These are phyloP conservation scores for Eciton burchellii DNA, from an alignment of 1,140 invertebrate genomes.

Conservation along the genomic window DNA sequence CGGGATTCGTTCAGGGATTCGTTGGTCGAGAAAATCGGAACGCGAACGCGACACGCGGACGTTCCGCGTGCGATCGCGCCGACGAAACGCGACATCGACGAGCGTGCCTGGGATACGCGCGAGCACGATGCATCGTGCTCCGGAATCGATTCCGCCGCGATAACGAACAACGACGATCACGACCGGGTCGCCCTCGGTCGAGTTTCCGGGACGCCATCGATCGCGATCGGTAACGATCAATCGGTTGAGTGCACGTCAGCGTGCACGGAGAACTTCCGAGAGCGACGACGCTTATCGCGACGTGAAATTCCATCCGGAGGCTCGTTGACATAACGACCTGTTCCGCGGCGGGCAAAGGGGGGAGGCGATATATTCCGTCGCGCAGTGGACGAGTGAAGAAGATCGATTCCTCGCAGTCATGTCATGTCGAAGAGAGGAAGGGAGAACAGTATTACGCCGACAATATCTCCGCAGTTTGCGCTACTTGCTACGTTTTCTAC, in stretches of 20 bases:
- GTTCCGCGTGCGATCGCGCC: slow-evolving; percentile 10
- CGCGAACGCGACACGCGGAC: slow-evolving; percentile 6
- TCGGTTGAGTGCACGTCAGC: slow-evolving; percentile 19
- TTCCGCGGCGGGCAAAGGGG: not conserved
- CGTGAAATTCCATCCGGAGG: slow-evolving; percentile 46
- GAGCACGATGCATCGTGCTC: not conserved
- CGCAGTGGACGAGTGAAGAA: slow-evolving; percentile 45
- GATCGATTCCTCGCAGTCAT: slow-evolving; percentile 51
- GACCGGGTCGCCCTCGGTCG: slow-evolving; percentile 7
- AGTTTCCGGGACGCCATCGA: not conserved
- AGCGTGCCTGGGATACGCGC: not conserved
- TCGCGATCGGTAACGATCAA: not conserved
- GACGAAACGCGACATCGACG: slow-evolving; percentile 33
- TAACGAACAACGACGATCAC: slow-evolving; percentile 13
- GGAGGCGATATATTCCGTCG: slow-evolving; percentile 65
- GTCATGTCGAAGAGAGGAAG: not conserved
- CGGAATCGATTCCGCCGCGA: slow-evolving; percentile 33
- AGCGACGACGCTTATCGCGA: slow-evolving; percentile 45
- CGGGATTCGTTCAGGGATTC: slow-evolving; percentile 18
- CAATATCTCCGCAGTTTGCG: slow-evolving; percentile 60
- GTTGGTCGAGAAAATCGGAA: slow-evolving; percentile 18
- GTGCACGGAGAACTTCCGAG: slow-evolving; percentile 37
- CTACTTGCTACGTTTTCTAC: slow-evolving; percentile 54
- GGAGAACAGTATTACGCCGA: slow-evolving; percentile 64
- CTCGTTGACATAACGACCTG: slow-evolving; percentile 19